Base-by-base conservation (phyloP, 2,113 vertebrate genomes). In the Pholis gunnellus region DNA sequence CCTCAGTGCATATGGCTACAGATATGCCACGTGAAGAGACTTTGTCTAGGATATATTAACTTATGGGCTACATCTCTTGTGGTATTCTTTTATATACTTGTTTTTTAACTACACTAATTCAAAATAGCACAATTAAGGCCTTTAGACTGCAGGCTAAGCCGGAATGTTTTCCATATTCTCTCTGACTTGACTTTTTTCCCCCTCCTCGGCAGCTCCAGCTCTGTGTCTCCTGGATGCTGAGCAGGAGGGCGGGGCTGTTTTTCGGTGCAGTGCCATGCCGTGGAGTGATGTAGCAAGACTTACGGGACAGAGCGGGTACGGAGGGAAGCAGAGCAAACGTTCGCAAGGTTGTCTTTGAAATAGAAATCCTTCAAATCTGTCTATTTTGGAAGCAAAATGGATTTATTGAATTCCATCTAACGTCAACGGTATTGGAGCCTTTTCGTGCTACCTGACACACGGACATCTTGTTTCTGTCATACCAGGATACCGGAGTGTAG, bases 231-330 rank as follows among this genome's bases (percentile, higher is more conserved):
- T 75, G 90, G 94, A 95, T 95, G 94, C 94, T 93, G 93, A 89
- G 86, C 77, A 68, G 75, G 91, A 66, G 93, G 95, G 94, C 91
- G 94, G 95, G 95, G 94, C 90, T 69, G 82, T 80, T 86, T 75
- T 74, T 83, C 85, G 90, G 85, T 87, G 88, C 92, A 87, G 88
- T 86, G 71, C 78, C 71, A 85, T 85, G 60, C 78, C 36, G 83
- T 85, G 85, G 75, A 75, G 82, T 87, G 90, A 91, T 85, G 89
- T 78, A 75, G 87, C 70, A 63, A 56, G 84, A 85, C 75, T 25
- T 6, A 60, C 84, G 36, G 83, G 74, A 57, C 88, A 63, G 77
- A 89, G 70, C 64, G 59, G 65, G 64, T 81, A 76, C 75, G 25
- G 75, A 65, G 38, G 36, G 40, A 15, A 50, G 15, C 68, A 25